Percentiles rank a stretch among this genome's conserved stretches.
These are phyloP conservation scores for Conopomorpha cramerella DNA, from an alignment of 1,140 invertebrate genomes.

Conservation along the genomic window DNA sequence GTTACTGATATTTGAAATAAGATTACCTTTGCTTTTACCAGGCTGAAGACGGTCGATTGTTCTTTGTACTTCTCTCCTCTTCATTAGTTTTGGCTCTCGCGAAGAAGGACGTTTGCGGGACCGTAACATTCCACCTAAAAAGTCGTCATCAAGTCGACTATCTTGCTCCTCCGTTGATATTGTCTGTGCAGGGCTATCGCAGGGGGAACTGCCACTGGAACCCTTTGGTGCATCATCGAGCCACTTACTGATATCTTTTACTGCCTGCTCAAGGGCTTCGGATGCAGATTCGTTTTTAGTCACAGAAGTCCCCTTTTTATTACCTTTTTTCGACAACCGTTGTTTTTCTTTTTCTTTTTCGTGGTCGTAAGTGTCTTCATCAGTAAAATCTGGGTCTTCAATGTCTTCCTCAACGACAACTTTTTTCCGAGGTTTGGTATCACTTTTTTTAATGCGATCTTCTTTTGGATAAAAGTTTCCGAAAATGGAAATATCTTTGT, in stretches of 20 bases:
- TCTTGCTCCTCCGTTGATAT: constrained; percentile 44
- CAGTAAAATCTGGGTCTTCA: constrained; percentile 18
- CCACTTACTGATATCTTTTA: constrained; percentile 89
- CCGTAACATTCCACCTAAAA: constrained; percentile 19
- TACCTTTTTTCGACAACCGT: constrained; percentile 25
- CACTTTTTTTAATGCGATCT: constrained; percentile 19
- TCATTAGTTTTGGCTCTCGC: constrained; percentile 46
- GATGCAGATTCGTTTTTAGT: constrained; percentile 67
- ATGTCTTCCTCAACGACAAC: constrained; percentile 19
- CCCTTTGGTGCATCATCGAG: constrained; percentile 80
- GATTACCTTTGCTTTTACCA: constrained; percentile 83
- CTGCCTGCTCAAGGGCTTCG: constrained; percentile 80
- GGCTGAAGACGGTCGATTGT: constrained; percentile 83
- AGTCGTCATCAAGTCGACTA: constrained; percentile 41
- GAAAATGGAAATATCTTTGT: constrained; percentile 43
- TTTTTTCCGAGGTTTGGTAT: constrained; percentile 18
- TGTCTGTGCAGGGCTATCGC: constrained; percentile 37
- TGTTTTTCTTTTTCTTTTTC: constrained; percentile 25
- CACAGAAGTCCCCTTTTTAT: constrained; percentile 29
- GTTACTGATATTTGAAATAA: constrained; percentile 65
- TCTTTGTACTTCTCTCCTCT: constrained; percentile 75
- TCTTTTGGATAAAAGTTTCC: constrained; percentile 23
- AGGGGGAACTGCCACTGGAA: constrained; percentile 74
- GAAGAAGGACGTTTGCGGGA: constrained; percentile 45
- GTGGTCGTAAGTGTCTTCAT: constrained; percentile 33